A percentile compares a stretch with the other conserved stretches of the same genome.
Conservation (phyloP, 1,140 invertebrate species). For the Hirudo medicinalis region DNA sequence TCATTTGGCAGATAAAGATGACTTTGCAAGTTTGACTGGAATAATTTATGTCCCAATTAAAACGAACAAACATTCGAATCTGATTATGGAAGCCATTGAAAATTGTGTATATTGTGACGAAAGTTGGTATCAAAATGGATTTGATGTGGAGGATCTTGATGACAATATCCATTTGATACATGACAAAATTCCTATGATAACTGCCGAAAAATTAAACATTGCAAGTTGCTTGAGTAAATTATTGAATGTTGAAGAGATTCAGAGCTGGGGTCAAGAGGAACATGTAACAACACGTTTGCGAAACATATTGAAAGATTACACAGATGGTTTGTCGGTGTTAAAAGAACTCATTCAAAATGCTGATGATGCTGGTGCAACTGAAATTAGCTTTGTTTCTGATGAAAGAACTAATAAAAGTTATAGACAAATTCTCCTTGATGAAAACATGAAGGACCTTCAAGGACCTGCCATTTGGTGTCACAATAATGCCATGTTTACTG, state of each 20-base stretch:
- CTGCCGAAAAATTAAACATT: slow-evolving; percentile 27
- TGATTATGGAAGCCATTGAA: background rate
- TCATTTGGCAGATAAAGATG: background rate
- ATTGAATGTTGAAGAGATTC: slow-evolving; percentile 22
- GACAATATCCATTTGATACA: slow-evolving; percentile 28
- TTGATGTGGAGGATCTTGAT: slow-evolving; percentile 19
- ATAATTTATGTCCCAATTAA: slow-evolving; percentile 5
- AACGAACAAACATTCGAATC: background rate
- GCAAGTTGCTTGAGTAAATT: slow-evolving; percentile 24
- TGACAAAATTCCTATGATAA: slow-evolving; percentile 23
- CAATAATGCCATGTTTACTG: slow-evolving; percentile 32
- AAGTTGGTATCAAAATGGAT: slow-evolving; percentile 23
- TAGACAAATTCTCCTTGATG: slow-evolving; percentile 26
- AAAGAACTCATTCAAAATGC: slow-evolving; percentile 37
- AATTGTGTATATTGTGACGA: slow-evolving; percentile 28
- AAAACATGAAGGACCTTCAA: slow-evolving; percentile 30
- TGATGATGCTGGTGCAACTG: slow-evolving; percentile 40
- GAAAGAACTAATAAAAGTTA: slow-evolving; percentile 28
- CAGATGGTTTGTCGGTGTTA: slow-evolving; percentile 31
- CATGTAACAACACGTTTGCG: slow-evolving; percentile 27
- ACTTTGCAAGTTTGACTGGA: background rate
- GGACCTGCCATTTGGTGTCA: slow-evolving; percentile 33
- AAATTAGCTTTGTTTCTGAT: slow-evolving; percentile 38
- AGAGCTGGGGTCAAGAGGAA: slow-evolving; percentile 28
- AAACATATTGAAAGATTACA: slow-evolving; percentile 27